Base-by-base conservation (phyloP, 35 echinoderm and acorn worm species). In the Hemicentrotus pulcherrimus region DNA sequence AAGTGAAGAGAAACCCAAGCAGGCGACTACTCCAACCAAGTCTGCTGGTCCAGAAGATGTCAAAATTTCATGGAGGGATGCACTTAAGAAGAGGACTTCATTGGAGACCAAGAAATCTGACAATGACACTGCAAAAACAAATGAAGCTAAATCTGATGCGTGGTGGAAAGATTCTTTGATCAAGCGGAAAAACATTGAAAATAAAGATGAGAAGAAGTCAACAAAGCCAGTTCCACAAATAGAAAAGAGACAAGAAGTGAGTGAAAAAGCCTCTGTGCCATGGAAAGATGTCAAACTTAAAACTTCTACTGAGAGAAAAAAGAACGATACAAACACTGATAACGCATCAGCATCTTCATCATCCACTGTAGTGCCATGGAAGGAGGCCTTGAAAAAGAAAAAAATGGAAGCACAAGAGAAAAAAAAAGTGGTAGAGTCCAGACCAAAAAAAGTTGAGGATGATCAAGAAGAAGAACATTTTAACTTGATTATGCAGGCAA, bases 401-500 rank as follows among this genome's bases (percentile, higher is more conserved):
- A 95, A 95, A 86, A 65, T 10, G 8, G 94, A 95, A 47, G 47
- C 46, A 32, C n/a, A 95, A 47, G 31, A 32, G 46, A 87, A 95
- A 24, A 95, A 28, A 19, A 95, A 95, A 87, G 86, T 22, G 6
- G 33, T 47, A 46, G 46, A 85, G 31, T 35, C 86, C 30, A 87
- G 86, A 48, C 65, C 65, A 7, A 95, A 35, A 87, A 85, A 46
- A 22, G 78, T 87, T 45, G 94, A 95, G 78, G 32, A 85, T 46
- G 94, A 94, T 14, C 94, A 85, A 22, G 94, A 94, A 94, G 71
- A 94, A 22, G 78, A 95, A 52, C 91, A 93, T 58, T 93, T 93
- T 58, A 93, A 93, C 91, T 93, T 93, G 48, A 93, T 93, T 93
- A 93, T 93, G 91, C 45, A 93, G 45, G 91, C 91, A n/a, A 32